phyloP scores from a whole-genome alignment of 2,888 invertebrate genomes.

The Nysson spinosus region DNA sequence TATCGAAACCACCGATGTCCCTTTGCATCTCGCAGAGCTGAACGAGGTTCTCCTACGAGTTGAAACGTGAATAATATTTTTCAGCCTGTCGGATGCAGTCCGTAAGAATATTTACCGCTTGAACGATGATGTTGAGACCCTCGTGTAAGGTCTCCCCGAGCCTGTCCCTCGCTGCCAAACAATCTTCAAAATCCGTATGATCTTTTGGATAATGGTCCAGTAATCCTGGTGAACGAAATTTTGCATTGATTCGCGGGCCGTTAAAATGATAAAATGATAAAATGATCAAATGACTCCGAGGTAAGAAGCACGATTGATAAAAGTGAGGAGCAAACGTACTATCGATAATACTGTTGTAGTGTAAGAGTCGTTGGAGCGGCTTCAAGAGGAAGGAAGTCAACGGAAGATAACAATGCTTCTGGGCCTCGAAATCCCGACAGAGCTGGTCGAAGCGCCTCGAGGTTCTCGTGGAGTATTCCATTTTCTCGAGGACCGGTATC shows the following conservation, averaged over 20 bases:
- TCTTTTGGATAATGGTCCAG: slow-evolving; percentile 85
- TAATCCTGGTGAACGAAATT: slow-evolving; percentile 79
- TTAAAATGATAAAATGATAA: no score
- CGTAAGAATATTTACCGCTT: slow-evolving; percentile 67
- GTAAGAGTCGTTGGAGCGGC: slow-evolving; percentile 90
- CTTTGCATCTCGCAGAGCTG: slow-evolving; percentile 93
- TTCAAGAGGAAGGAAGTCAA: slow-evolving; percentile 89
- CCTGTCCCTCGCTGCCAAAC: slow-evolving; percentile 80
- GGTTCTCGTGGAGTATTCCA: slow-evolving; percentile 87
- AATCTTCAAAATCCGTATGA: slow-evolving; percentile 84
- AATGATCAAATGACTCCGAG: neutral
- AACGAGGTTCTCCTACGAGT: slow-evolving; percentile 84
- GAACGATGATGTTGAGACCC: slow-evolving; percentile 72
- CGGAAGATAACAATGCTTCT: slow-evolving; percentile 92
- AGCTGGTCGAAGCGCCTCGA: slow-evolving; percentile 84
- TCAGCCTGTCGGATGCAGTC: neutral
- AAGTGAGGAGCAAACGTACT: slow-evolving; percentile 77
- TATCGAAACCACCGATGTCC: slow-evolving; percentile 92
- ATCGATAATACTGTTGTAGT: slow-evolving; percentile 88
- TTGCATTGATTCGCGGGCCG: neutral
- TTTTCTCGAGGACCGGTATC: slow-evolving; percentile 86
- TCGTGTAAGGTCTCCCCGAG: slow-evolving; percentile 73
- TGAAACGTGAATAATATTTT: slow-evolving; percentile 1
- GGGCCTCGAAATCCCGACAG: slow-evolving; percentile 88
- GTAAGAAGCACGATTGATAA: no score